Evolutionary conservation across 35 echinoderm and acorn worm genomes (phyloP).

Genomic region (Holothuria glaberrima): DNA sequence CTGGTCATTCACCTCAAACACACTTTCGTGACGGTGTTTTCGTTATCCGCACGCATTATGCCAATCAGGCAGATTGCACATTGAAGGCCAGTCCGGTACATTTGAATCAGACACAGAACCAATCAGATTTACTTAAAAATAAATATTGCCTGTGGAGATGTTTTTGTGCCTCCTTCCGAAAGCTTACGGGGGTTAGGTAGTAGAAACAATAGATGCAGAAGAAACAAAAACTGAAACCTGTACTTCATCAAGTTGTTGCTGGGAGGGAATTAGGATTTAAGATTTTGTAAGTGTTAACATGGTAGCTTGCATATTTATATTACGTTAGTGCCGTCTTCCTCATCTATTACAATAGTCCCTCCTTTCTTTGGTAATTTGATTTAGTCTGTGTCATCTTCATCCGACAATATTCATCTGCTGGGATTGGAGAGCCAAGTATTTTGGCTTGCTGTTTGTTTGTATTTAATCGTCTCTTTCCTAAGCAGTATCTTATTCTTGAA

Average conservation of each 20-base stretch:
- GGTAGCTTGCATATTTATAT: slow-evolving; percentile 10
- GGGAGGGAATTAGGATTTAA: slow-evolving; percentile 25
- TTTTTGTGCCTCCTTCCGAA: slow-evolving; percentile 8
- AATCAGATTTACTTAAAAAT: slow-evolving; percentile 54
- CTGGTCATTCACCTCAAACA: slow-evolving; percentile 50
- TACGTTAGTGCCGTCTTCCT: slow-evolving; percentile 2
- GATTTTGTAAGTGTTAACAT: slow-evolving; percentile 45
- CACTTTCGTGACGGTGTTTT: slow-evolving; percentile 50
- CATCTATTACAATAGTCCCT: slow-evolving; percentile 21
- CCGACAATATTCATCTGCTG: too few species aligned
- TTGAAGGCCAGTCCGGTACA: slow-evolving; percentile 48
- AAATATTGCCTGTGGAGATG: slow-evolving; percentile 50
- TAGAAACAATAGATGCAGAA: background rate
- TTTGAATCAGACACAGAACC: slow-evolving; percentile 32
- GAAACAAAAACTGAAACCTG: slow-evolving; percentile 53
- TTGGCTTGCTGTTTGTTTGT: too few species aligned
- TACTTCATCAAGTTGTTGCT: slow-evolving; percentile 53
- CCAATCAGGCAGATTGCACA: slow-evolving; percentile 42
- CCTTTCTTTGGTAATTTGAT: slow-evolving; percentile 42
- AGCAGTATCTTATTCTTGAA: too few species aligned
- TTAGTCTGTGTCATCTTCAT: slow-evolving; percentile 4
- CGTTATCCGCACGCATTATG: slow-evolving; percentile 50
- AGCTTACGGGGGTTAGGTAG: background rate
- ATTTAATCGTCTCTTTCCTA: too few species aligned
- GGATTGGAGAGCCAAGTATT: too few species aligned